These are phyloP conservation scores for Eupithecia subfuscata DNA, from an alignment of 2,888 invertebrate genomes.

Conservation along the genomic window DNA sequence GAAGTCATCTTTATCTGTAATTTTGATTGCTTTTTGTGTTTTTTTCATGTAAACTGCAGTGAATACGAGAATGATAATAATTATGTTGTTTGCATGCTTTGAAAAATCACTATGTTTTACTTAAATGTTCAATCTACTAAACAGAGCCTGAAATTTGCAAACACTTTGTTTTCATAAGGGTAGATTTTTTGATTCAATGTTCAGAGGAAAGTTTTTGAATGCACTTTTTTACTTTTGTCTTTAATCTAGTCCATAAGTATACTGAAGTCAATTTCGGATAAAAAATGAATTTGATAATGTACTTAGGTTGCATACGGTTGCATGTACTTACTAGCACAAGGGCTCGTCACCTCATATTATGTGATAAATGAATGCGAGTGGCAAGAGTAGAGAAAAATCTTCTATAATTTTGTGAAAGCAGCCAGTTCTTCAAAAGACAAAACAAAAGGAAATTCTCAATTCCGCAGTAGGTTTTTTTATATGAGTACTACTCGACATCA, in stretches of 20 bases:
- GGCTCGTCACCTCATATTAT: not conserved
- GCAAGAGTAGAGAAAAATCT: not conserved
- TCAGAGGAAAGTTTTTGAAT: not conserved
- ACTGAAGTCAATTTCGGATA: not conserved
- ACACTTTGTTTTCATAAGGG: not conserved
- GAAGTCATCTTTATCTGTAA: not conserved
- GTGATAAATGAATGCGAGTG: not conserved
- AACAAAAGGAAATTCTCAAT: not conserved
- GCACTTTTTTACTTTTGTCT: not conserved
- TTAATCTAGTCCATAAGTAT: not conserved
- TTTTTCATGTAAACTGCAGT: not conserved
- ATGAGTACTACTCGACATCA: not conserved
- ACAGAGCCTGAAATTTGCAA: not conserved
- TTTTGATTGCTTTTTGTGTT: not conserved
- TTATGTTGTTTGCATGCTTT: not conserved
- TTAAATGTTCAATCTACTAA: not conserved
- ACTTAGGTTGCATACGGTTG: not conserved
- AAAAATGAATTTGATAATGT: not conserved
- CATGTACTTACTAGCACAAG: not conserved
- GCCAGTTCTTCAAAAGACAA: not conserved
- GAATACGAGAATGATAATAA: not conserved
- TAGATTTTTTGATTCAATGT: not conserved
- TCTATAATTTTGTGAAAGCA: not conserved
- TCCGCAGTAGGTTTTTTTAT: not conserved
- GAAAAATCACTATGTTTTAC: not conserved